Conservation (phyloP, 2,888 invertebrate genomes). For the Maniola hyperantus region DNA sequence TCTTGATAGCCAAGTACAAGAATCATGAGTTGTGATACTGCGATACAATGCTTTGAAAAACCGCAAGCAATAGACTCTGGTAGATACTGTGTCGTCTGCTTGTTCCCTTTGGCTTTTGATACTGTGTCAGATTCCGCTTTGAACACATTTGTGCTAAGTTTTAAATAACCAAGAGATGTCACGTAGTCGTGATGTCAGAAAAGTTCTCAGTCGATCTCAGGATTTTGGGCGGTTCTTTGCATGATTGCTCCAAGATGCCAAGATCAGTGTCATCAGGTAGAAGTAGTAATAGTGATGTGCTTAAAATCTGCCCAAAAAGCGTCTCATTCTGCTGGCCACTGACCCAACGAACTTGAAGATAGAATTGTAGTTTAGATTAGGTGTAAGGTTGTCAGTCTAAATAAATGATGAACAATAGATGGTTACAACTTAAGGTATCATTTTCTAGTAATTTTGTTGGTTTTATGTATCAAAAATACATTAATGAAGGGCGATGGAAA, state of each 20-base stretch:
- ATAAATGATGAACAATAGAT: background rate
- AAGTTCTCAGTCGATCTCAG: background rate
- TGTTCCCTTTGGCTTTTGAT: background rate
- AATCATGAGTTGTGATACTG: constrained; percentile 45
- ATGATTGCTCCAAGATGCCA: too few relatives aligned
- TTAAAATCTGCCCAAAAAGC: too few relatives aligned
- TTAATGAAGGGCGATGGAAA: constrained; percentile 20
- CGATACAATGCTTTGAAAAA: constrained; percentile 40
- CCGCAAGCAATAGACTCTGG: constrained; percentile 36
- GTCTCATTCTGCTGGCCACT: too few relatives aligned
- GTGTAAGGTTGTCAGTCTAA: background rate
- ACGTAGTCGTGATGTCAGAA: background rate
- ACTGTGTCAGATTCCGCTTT: background rate
- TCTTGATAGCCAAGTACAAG: constrained; percentile 50
- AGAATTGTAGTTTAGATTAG: background rate
- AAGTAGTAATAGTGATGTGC: too few relatives aligned
- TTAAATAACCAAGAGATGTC: background rate
- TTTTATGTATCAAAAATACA: constrained; percentile 24
- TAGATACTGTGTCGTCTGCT: constrained; percentile 2
- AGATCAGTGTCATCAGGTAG: too few relatives aligned
- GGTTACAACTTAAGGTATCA: constrained; percentile 2
- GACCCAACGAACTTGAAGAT: background rate
- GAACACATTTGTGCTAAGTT: background rate
- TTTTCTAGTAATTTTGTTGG: constrained; percentile 23
- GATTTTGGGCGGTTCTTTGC: too few relatives aligned